Conservation (phyloP, 1,140 invertebrate species). For the Diorhabda carinulata region DNA sequence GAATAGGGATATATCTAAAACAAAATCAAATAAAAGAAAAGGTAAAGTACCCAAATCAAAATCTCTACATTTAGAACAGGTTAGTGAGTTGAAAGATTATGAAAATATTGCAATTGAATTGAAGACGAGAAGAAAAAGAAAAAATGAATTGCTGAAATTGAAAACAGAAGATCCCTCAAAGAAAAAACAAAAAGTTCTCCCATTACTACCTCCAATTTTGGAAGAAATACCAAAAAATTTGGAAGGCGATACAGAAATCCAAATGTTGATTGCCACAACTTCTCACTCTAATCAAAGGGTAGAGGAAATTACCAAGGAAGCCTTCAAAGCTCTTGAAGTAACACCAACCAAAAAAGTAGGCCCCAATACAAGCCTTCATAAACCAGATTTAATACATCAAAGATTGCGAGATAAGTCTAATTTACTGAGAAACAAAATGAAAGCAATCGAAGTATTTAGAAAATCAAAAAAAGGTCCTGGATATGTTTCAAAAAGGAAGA, state of each 20-base stretch:
- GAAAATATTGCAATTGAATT: conserved; percentile 8
- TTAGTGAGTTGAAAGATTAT: conserved; percentile 9
- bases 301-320: conserved; percentile 32
- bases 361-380: conserved; percentile 23
- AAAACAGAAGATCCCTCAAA: conserved; percentile 15
- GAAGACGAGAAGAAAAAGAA: conserved; percentile 14
- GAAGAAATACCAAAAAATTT: conserved; percentile 20
- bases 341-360: conserved; percentile 5
- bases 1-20: conserved; percentile 5
- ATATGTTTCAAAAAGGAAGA: conserved; percentile 51
- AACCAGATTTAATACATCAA: conserved; percentile 68
- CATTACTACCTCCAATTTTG: not conserved
- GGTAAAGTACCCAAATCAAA: not conserved
- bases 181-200: conserved; percentile 16
- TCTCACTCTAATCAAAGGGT: conserved; percentile 28
- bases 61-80: not conserved
- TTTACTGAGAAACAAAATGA: conserved; percentile 64
- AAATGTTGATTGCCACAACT: conserved; percentile 36
- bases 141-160: conserved; percentile 14
- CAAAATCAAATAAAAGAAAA: conserved; percentile 19
- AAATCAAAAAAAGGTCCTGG: conserved; percentile 61
- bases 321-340: conserved; percentile 27
- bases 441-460: conserved; percentile 71
- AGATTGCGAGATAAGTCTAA: conserved; percentile 62
- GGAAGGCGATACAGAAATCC: conserved; percentile 37